Conservation (phyloP, 2,888 invertebrate genomes). For the Leptinotarsa haldemani region DNA sequence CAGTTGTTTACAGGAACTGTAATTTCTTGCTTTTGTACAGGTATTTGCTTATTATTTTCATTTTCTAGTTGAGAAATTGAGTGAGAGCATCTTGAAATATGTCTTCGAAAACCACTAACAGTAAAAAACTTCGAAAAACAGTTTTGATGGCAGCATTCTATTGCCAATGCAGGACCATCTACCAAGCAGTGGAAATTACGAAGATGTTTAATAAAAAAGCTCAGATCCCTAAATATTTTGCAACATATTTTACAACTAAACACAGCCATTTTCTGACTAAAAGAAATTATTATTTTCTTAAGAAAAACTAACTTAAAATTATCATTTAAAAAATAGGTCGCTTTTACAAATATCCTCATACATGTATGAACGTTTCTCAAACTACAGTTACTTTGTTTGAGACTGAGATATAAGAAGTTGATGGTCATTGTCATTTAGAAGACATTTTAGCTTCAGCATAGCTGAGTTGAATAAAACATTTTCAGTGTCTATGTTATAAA, state of each 20-base stretch:
- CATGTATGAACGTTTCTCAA: background rate
- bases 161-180: slow-evolving; percentile 4
- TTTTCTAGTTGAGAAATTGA: background rate
- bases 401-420: background rate
- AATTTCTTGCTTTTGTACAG: background rate
- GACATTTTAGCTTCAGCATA: slow-evolving; percentile 14
- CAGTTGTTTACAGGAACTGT: background rate
- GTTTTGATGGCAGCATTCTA: slow-evolving; percentile 7
- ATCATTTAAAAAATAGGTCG: background rate
- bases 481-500: background rate
- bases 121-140: background rate
- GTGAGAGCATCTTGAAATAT: background rate
- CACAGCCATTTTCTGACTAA: too few relatives aligned
- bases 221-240: background rate
- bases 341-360: background rate
- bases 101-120: background rate
- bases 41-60: slow-evolving; percentile 10
- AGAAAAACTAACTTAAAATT: too few relatives aligned
- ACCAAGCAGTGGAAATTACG: background rate
- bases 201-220: background rate
- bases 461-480: slow-evolving; percentile 13
- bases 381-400: background rate
- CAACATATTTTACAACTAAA: background rate
- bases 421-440: background rate
- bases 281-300: too few relatives aligned